Evolutionary conservation across 1,140 invertebrate genomes (phyloP), one percentile per base, ranked within the genome.

Genomic region (Drosophila murphyi): DNA sequence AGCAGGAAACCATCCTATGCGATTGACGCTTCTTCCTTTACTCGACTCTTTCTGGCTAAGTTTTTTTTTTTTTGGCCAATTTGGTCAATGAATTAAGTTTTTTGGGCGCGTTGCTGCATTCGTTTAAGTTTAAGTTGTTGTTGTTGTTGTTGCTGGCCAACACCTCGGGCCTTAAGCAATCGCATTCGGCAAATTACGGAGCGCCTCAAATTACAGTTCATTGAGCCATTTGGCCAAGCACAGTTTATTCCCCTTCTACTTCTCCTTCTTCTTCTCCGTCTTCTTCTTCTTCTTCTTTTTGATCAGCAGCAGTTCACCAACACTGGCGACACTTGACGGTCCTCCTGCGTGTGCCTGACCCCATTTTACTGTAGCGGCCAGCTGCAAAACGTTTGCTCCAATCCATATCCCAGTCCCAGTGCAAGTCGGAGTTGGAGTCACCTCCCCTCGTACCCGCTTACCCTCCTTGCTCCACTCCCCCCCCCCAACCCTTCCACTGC

Each of bases 171-270:
- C 73, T 51, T 56, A 57, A 57, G 57, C 59, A 63, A 28, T 70
- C 52, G 69, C 51, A 74, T 70, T 69, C 65, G 72, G 45, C 71
- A 76, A 79, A 83, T 83, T 83, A 69, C 72, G 61, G 57, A 71
- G 69, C 50, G 70, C 85, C 85, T 88, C 85, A 89, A 89, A 88
- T 88, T 88, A 88, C 83, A 89, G 83, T 88, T 89, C 85, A 88
- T 88, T 88, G 80, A 89, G 83, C 85, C 85, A 87, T 87, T 88
- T 87, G 80, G 72, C 28, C 32, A 60, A 57, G 80, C 39, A 55
- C 41, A 78, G 73, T 47, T 64, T 39, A 12, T 43, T 43, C 51
- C 50, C 54, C 51, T 50, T 20, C 39, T 4, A n/a, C 39, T 43
- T 43, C 39, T 43, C 3, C 10, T 41, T 41, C 12, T 12, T 12